These are phyloP conservation scores for Atlantisia rogersi DNA, from an alignment of 2,113 vertebrate species.

Conservation along the genomic window DNA sequence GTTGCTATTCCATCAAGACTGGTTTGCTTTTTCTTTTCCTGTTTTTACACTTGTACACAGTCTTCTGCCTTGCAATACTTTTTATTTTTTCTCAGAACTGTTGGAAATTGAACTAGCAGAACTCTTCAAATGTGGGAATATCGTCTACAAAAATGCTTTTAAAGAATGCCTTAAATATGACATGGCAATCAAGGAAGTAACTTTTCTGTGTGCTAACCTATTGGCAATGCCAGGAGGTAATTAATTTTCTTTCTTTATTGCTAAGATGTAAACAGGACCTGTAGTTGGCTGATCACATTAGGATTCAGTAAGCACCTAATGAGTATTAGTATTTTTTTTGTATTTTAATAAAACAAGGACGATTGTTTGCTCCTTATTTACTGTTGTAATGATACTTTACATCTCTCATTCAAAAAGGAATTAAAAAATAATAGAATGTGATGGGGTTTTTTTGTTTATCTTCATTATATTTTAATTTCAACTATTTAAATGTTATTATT, in stretches of 20 bases:
- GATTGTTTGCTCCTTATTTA: not conserved
- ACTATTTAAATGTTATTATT: not conserved
- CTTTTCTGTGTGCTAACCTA: not conserved
- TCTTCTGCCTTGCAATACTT: not conserved
- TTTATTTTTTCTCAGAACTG: not conserved
- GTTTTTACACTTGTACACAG: not conserved
- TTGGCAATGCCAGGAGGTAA: not conserved
- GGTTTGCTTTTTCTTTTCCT: not conserved
- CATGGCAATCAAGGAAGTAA: not conserved
- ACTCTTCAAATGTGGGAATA: not conserved
- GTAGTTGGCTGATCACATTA: not conserved
- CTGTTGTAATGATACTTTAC: not conserved
- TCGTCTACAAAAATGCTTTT: not conserved
- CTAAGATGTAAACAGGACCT: not conserved
- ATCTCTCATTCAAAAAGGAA: not conserved
- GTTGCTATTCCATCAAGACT: slow-evolving; percentile 19
- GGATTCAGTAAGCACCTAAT: not conserved
- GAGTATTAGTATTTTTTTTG: not conserved
- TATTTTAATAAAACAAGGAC: not conserved
- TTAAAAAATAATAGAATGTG: not conserved
- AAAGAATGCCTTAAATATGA: not conserved
- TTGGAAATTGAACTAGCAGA: not conserved
- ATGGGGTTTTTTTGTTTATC: not conserved
- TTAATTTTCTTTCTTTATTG: not conserved
- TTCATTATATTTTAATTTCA: not conserved